phyloP scores from a whole-genome alignment of 2,113 vertebrate genomes.

The Xenotilapia caudafasciata region DNA sequence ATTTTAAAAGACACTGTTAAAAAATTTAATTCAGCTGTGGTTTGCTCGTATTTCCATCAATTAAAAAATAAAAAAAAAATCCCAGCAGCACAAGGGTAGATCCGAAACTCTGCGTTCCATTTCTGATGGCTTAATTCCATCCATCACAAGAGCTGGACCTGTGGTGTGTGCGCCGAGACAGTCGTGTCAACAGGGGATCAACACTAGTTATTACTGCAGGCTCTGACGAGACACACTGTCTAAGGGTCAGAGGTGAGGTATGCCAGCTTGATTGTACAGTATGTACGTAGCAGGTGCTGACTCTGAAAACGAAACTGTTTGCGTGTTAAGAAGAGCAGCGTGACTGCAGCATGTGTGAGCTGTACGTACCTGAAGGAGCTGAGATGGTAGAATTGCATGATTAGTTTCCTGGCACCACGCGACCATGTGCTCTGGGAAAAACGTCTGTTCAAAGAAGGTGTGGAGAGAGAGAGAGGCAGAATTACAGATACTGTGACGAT shows the following conservation, averaged over 20 bases:
- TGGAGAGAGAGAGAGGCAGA: background rate
- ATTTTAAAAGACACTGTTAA: background rate
- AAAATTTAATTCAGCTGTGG: background rate
- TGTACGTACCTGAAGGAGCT: constrained; percentile 87
- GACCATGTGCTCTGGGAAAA: constrained; percentile 98
- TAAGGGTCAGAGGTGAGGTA: constrained; percentile 60
- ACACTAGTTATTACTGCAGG: constrained; percentile 55
- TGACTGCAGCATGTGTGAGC: background rate
- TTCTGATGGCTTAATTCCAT: constrained; percentile 39
- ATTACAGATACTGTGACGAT: constrained; percentile 15
- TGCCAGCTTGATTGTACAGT: constrained; percentile 51
- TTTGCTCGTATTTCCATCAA: background rate
- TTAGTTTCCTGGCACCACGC: constrained; percentile 93
- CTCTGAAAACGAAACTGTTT: constrained; percentile 19
- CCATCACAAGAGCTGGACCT: constrained; percentile 18
- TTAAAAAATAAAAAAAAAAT: fast-evolving
- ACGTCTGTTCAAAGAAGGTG: constrained; percentile 74
- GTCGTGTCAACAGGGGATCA: constrained; percentile 60
- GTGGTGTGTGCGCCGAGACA: constrained; percentile 33
- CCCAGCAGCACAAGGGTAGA: background rate
- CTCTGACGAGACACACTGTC: constrained; percentile 53
- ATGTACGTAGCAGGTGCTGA: constrained; percentile 22
- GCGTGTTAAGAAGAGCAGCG: background rate
- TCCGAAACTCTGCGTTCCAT: background rate
- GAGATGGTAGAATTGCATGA: constrained; percentile 83